A percentile compares a stretch with the other conserved stretches of the same genome.
These are phyloP conservation scores for Diogma glabrata DNA, from an alignment of 2,888 invertebrate species.

Conservation along the genomic window DNA sequence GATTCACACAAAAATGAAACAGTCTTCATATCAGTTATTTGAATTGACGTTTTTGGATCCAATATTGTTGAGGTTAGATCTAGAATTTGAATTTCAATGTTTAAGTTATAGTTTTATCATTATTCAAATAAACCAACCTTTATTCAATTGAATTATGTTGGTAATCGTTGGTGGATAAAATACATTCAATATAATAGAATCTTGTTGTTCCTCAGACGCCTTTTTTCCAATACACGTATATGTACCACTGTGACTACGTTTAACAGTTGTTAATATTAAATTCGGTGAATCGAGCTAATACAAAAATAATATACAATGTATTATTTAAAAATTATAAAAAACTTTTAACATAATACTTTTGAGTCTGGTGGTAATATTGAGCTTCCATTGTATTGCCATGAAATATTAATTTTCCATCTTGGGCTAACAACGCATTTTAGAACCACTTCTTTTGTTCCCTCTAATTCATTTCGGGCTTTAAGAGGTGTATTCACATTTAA, in stretches of 20 bases:
- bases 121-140: no score
- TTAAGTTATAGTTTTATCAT: no score
- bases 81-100: no score
- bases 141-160: no score
- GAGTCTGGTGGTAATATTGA: not conserved
- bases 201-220: not conserved
- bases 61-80: no score
- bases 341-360: no score
- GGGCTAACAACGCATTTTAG: not conserved
- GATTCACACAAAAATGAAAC: no score
- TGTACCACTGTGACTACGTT: not conserved
- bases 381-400: not conserved
- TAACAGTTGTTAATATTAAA: not conserved
- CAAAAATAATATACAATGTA: not conserved
- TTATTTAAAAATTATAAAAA: no score
- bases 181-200: not conserved
- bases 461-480: not conserved
- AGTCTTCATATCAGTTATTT: no score
- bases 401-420: not conserved
- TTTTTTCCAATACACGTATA: slow-evolving; percentile 2
- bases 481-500: not conserved
- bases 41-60: no score
- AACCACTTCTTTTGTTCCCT: not conserved
- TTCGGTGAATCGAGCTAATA: not conserved
- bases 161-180: not conserved